Conservation (phyloP, 2,113 vertebrate species). For the Seriola aureovittata region DNA sequence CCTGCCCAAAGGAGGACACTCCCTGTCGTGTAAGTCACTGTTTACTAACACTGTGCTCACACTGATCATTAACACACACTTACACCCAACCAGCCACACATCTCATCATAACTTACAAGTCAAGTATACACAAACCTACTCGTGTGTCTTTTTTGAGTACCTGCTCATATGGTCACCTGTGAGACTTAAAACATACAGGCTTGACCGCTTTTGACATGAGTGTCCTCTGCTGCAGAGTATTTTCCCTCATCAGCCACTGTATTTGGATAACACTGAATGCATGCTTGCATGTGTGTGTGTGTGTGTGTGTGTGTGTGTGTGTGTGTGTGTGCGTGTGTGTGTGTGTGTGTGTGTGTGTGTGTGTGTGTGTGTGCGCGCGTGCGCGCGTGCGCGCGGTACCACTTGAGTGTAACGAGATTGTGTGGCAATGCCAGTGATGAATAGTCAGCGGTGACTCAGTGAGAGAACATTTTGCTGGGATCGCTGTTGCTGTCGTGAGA, state of each 20-base stretch:
- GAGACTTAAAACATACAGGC: constrained; percentile 38
- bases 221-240: constrained; percentile 40
- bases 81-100: constrained; percentile 23
- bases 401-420: constrained; percentile 52
- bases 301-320: constrained; percentile 11
- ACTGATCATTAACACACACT: constrained; percentile 45
- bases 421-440: constrained; percentile 63
- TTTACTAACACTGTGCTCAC: constrained; percentile 58
- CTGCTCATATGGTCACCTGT: constrained; percentile 43
- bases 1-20: constrained; percentile 95
- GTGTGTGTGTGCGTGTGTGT: constrained; percentile 21
- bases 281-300: constrained; percentile 18
- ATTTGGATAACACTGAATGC: constrained; percentile 49
- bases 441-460: constrained; percentile 78
- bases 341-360: constrained; percentile 12
- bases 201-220: constrained; percentile 40
- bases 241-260: constrained; percentile 45
- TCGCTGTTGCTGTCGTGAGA: constrained; percentile 62
- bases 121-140: constrained; percentile 5
- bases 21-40: constrained; percentile 93
- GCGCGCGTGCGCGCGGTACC: constrained; percentile 23
- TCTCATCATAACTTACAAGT: constrained; percentile 11
- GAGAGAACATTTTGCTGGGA: constrained; percentile 80
- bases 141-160: constrained; percentile 15
- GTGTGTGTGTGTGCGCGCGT: constrained; percentile 20